Base-by-base conservation (phyloP, 2,888 invertebrate genomes). In the Steinernema hermaphroditum region DNA sequence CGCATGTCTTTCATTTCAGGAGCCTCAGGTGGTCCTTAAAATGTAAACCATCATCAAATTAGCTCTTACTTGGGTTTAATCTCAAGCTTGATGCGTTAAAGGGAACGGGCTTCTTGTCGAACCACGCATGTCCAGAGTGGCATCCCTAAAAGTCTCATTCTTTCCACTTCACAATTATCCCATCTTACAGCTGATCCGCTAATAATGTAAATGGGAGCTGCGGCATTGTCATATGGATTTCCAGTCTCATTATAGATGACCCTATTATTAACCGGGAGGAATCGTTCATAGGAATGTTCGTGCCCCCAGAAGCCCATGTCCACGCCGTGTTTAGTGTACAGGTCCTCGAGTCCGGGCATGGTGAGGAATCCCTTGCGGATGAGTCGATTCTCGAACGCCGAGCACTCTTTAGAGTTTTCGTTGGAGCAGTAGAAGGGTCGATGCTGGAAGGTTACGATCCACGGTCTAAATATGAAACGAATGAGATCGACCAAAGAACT, bases 231-330 rank as follows among this genome's bases (percentile, higher is more conserved):
- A 86, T 92, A 92, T 0, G 92, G 92, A 34, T 89, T 87, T 89
- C 88, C 82, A 69, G 44, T 76, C 91, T 70, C 32, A 37, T 74
- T 57, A 73, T 41, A 80, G 29, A 80, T 87, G 77, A 83, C 82
- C 73, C 85, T 79, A 88, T 96, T 91, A 88, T 93, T 96, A 75
- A 96, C 90, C 1, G 97, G 97, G 93, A 93, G 96, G 73, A 94
- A 89, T 72, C 97, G 90, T 88, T 97, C 96, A 87, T 97, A 97
- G 34, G 94, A 93, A 88, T 97, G 97, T 87, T 97, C 96, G 87
- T 97, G 97, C 0, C 96, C 97, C 94, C 95, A 96, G 72, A 97
- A 89, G 86, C 92, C 92, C 72, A 96, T 88, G 89, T 97, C 97
- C 37, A 97, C 96, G 57, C 93, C 94, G 87, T 92, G 91, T 80